Evolutionary conservation across 2,797 vertebrate species (phyloP).

Genomic region (Echiichthys vipera): DNA sequence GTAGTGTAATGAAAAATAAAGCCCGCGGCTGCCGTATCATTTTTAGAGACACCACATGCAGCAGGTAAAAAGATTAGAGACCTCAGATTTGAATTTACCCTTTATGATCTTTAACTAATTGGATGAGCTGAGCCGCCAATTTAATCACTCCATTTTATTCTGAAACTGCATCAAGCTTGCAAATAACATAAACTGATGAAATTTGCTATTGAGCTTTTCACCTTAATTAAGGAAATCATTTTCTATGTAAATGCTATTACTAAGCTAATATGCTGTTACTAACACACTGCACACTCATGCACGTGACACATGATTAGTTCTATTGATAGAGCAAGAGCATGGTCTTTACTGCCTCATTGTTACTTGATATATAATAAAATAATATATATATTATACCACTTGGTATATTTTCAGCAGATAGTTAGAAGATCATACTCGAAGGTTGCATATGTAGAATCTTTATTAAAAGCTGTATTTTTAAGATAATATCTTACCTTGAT

Average conservation of each 20-base stretch:
- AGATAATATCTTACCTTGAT: too few relatives aligned
- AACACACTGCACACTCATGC: neutral
- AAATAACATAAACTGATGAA: neutral
- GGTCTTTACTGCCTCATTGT: neutral
- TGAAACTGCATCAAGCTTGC: neutral
- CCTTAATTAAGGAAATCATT: too few relatives aligned
- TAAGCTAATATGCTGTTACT: neutral
- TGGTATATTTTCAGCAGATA: neutral
- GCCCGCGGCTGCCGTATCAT: conserved; percentile 45
- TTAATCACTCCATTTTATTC: neutral
- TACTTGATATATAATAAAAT: too few relatives aligned
- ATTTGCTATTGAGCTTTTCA: neutral
- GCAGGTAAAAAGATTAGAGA: conserved; percentile 4
- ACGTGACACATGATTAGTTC: neutral
- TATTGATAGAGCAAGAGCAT: neutral
- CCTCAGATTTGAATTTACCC: neutral
- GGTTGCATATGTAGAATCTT: too few relatives aligned
- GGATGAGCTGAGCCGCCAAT: neutral
- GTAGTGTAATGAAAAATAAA: conserved; percentile 24
- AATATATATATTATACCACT: too few relatives aligned
- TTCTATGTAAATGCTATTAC: too few relatives aligned
- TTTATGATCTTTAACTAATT: neutral
- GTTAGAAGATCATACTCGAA: neutral
- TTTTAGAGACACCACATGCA: conserved; percentile 8
- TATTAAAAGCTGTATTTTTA: too few relatives aligned